Evolutionary conservation across 2,113 vertebrate genomes (phyloP).

Genomic region (Pluvianellus socialis): DNA sequence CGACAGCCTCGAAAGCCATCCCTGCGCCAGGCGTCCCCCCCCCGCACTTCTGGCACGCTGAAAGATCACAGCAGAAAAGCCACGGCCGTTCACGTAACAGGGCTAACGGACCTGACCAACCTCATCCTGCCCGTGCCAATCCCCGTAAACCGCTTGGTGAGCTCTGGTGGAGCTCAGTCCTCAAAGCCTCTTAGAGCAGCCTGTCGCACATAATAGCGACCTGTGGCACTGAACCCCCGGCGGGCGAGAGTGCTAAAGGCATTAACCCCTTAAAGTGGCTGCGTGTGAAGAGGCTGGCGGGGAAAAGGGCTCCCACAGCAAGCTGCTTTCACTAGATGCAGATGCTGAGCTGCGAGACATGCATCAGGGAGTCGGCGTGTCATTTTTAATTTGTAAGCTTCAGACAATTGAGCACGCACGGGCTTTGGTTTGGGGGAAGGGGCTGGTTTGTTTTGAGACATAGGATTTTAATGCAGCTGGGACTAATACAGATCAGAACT

Average conservation of each 20-base stretch:
- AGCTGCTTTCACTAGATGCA: not conserved
- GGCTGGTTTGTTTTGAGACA: not conserved
- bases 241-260: not conserved
- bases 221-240: not conserved
- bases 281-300: not conserved
- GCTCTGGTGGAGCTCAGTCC: slow-evolving; percentile 1
- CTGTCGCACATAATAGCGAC: not conserved
- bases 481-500: slow-evolving; percentile 33
- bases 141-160: slow-evolving; percentile 9
- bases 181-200: slow-evolving; percentile 20
- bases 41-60: not conserved
- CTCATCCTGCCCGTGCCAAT: slow-evolving; percentile 24
- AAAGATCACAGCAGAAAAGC: not conserved
- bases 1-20: not conserved
- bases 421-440: not conserved
- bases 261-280: slow-evolving; percentile 11
- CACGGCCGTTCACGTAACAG: not conserved
- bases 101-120: not conserved
- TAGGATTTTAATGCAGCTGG: slow-evolving; percentile 25
- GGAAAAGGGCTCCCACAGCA: not conserved
- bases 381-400: slow-evolving; percentile 18
- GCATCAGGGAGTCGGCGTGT: not conserved
- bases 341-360: not conserved
- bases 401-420: not conserved
- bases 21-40: not conserved